Percentiles rank a stretch among this genome's conserved stretches.
These are phyloP conservation scores for Laticauda colubrina DNA, from an alignment of 2,113 vertebrate species.

Conservation along the genomic window DNA sequence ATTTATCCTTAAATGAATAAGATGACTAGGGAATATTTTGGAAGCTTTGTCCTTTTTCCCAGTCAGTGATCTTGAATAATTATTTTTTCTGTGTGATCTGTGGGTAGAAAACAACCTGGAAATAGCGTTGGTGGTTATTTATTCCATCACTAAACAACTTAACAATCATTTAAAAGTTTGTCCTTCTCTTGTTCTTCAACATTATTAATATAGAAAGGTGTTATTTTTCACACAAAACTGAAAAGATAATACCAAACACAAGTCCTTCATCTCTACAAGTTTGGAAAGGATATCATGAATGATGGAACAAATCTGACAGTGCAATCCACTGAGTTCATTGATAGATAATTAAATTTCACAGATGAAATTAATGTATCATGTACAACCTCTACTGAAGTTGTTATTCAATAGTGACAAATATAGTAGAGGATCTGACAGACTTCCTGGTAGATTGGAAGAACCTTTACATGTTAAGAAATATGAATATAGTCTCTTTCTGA, in stretches of 20 bases:
- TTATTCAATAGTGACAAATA: background rate
- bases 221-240: background rate
- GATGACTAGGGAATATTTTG: background rate
- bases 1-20: background rate
- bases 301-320: background rate
- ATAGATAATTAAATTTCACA: background rate
- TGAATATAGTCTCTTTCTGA: background rate
- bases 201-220: background rate
- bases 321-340: background rate
- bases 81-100: background rate
- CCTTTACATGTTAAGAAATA: background rate
- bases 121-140: background rate
- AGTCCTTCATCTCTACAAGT: background rate
- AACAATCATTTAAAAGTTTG: background rate
- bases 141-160: background rate
- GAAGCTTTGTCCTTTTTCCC: background rate
- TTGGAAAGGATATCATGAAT: background rate
- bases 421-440: background rate
- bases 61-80: background rate
- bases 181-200: background rate
- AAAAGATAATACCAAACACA: background rate
- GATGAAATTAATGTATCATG: background rate
- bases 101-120: background rate
- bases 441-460: background rate
- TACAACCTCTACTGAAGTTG: background rate